Evolutionary conservation across 2,113 vertebrate species (phyloP).

Genomic region (Sinocyclocheilus rhinocerous): DNA sequence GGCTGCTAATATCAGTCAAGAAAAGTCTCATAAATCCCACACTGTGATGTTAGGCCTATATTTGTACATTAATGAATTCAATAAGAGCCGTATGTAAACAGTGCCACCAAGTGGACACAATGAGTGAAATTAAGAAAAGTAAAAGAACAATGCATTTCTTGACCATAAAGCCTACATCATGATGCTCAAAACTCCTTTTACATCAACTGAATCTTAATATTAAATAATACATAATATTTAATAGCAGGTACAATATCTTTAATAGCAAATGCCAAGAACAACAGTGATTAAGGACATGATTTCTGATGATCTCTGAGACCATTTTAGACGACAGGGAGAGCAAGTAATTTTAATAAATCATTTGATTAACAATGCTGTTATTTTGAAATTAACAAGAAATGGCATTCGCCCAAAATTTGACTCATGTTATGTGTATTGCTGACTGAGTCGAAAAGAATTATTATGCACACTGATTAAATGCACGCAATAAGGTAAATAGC

Average conservation of each 20-base stretch:
- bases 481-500: too few relatives aligned
- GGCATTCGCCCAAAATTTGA: not conserved
- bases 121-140: not conserved
- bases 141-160: not conserved
- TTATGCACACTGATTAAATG: too few relatives aligned
- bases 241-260: not conserved
- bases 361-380: not conserved
- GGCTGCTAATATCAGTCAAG: slow-evolving; percentile 50
- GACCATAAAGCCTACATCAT: not conserved
- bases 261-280: not conserved
- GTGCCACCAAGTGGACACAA: not conserved
- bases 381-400: not conserved
- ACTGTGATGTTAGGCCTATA: not conserved
- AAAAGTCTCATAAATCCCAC: not conserved
- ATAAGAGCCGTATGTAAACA: not conserved
- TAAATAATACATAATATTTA: not conserved
- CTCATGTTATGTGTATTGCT: not conserved
- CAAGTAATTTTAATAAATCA: too few relatives aligned
- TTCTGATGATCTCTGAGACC: not conserved
- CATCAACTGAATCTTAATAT: not conserved
- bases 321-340: not conserved
- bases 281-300: not conserved
- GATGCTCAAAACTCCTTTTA: not conserved
- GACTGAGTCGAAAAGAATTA: not conserved
- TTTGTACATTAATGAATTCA: not conserved